A percentile compares a stretch with the other conserved stretches of the same genome.
Evolutionary conservation across 2,113 vertebrate genomes (phyloP).

Genomic region (Tragelaphus buxtoni): DNA sequence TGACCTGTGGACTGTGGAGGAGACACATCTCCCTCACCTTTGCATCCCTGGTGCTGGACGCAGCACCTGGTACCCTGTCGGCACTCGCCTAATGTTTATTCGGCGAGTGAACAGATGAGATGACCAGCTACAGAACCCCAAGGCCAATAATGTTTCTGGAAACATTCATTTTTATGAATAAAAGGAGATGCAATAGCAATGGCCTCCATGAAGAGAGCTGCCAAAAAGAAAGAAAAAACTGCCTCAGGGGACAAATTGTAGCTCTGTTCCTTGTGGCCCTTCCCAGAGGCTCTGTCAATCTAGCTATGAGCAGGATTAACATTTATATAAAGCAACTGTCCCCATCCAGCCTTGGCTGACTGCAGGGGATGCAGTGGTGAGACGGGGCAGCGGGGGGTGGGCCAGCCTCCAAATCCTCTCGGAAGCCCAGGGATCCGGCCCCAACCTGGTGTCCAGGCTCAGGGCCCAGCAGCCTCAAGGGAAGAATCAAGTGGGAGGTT

Average conservation of each 20-base stretch:
- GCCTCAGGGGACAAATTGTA: neutral
- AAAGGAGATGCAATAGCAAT: neutral
- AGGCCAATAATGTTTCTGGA: neutral
- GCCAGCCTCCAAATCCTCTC: neutral
- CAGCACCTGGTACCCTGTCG: neutral
- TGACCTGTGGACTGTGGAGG: neutral
- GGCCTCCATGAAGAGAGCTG: neutral
- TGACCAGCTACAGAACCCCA: neutral
- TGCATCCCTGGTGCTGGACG: neutral
- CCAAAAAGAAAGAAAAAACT: neutral
- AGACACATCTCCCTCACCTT: neutral
- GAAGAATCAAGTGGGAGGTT: neutral
- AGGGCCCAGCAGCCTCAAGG: neutral
- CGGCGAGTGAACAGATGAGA: neutral
- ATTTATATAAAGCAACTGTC: conserved; percentile 41
- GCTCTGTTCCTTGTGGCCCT: neutral
- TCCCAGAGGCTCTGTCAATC: neutral
- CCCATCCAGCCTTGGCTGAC: neutral
- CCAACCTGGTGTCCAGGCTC: neutral
- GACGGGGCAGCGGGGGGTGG: neutral
- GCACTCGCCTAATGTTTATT: neutral
- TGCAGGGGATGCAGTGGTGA: neutral
- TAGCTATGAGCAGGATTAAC: conserved; percentile 8
- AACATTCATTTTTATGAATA: neutral
- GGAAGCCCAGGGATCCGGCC: neutral